Conservation (phyloP, 2,113 vertebrate species). For the Physeter macrocephalus region DNA sequence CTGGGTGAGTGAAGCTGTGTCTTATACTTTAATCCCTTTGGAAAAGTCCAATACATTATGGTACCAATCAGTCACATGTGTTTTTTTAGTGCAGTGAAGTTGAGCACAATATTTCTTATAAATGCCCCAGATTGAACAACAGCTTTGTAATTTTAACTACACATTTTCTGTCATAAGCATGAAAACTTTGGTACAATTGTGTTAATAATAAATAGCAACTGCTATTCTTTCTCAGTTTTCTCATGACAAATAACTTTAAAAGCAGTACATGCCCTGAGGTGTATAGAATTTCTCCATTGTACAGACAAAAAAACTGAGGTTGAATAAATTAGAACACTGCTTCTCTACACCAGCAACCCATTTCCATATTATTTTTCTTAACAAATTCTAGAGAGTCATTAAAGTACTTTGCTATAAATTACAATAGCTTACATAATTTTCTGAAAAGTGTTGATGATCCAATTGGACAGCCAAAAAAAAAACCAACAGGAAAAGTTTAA, state of each 20-base stretch:
- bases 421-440: not conserved
- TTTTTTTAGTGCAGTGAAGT: not conserved
- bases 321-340: not conserved
- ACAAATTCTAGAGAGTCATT: not conserved
- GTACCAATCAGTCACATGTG: not conserved
- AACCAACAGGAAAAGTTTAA: not conserved
- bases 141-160: not conserved
- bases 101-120: not conserved
- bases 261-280: not conserved
- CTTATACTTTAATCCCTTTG: not conserved
- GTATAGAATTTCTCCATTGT: not conserved
- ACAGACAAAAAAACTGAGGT: not conserved
- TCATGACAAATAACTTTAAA: not conserved
- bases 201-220: not conserved
- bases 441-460: not conserved
- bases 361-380: not conserved
- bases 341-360: not conserved
- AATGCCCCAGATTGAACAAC: not conserved
- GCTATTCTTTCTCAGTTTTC: not conserved
- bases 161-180: not conserved
- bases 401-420: not conserved
- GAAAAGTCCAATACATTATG: not conserved
- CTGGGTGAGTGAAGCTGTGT: not conserved
- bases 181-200: not conserved
- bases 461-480: not conserved